A percentile compares a stretch with the other conserved stretches of the same genome.
phyloP scores from a whole-genome alignment of 2,113 vertebrate species.

The Aleadryas rufinucha region DNA sequence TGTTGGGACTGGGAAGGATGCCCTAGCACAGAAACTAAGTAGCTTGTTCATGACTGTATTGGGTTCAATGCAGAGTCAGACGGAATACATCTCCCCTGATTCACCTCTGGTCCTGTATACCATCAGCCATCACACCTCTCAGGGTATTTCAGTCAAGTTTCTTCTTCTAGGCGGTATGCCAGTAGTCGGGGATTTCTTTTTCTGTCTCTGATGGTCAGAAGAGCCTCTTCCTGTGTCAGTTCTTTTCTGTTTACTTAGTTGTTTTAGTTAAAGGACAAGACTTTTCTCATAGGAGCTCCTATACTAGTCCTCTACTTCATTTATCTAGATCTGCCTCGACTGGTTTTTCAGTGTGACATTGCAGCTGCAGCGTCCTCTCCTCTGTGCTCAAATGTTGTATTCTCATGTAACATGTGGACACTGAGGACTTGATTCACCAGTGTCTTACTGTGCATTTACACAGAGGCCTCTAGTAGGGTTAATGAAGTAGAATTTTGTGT shows the following conservation, averaged over 20 bases:
- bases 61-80: background rate
- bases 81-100: background rate
- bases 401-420: fast-evolving
- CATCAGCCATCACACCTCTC: background rate
- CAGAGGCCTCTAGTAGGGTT: background rate
- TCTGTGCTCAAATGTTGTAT: fast-evolving
- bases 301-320: background rate
- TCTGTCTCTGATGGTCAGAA: fast-evolving
- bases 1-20: background rate
- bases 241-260: background rate
- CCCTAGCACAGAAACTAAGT: background rate
- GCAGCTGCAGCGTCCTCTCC: background rate
- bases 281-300: background rate
- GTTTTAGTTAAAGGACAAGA: background rate
- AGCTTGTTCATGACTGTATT: fast-evolving
- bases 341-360: background rate
- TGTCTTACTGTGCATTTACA: background rate
- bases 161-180: background rate
- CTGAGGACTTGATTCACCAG: background rate
- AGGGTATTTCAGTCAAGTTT: fast-evolving
- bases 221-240: background rate
- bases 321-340: background rate
- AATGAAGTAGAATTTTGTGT: background rate
- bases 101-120: background rate
- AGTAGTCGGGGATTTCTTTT: background rate